A percentile compares a stretch with the other conserved stretches of the same genome.
Conservation (phyloP, 1,140 invertebrate genomes). For the Thereuonema tuberculata region DNA sequence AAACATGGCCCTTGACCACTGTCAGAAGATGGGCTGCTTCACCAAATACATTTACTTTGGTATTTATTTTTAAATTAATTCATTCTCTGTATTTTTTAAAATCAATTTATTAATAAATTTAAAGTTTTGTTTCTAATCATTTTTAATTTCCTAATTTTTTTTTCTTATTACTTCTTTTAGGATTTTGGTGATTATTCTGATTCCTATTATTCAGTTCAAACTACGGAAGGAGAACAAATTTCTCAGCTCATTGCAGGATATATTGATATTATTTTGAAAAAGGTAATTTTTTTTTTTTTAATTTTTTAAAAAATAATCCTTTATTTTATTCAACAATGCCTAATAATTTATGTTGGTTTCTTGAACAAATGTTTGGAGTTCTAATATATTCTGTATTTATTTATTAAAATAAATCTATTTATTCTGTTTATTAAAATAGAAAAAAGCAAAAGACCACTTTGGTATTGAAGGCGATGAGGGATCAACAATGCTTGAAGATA, state of each 20-base stretch:
- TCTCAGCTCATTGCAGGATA: constrained; percentile 95
- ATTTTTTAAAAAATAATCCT: background rate
- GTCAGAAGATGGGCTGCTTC: constrained; percentile 96
- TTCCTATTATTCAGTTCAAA: constrained; percentile 97
- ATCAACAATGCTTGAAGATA: constrained; percentile 96
- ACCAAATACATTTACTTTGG: constrained; percentile 94
- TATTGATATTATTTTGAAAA: constrained; percentile 98
- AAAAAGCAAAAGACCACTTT: constrained; percentile 90
- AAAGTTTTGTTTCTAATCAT: background rate
- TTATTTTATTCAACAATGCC: background rate
- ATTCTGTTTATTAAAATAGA: constrained; percentile 35
- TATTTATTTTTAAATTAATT: too few species aligned
- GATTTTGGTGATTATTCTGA: constrained; percentile 99
- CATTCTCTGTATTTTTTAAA: background rate
- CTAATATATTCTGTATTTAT: background rate
- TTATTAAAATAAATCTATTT: constrained; percentile 7
- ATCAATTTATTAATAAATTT: background rate
- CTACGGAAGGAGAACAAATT: constrained; percentile 96
- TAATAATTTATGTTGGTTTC: background rate
- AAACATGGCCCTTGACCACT: constrained; percentile 92
- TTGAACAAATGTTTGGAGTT: background rate
- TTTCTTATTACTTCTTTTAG: constrained; percentile 21
- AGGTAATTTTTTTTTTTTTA: constrained; percentile 38
- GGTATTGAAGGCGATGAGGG: constrained; percentile 98
- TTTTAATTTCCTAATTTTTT: background rate